Conservation (phyloP, 2,113 vertebrate genomes). For the Ochotona curzoniae region DNA sequence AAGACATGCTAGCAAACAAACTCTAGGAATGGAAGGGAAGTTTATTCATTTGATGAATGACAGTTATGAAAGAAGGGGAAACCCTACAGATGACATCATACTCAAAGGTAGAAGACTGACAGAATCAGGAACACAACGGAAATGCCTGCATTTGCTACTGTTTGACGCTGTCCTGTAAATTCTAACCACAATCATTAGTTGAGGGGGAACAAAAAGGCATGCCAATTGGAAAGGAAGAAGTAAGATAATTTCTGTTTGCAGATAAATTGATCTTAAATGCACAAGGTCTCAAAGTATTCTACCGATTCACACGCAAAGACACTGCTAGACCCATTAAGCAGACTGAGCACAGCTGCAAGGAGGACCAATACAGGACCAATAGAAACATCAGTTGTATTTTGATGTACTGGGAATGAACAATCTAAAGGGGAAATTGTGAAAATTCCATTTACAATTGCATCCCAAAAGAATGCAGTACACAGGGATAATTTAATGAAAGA, state of each 20-base stretch:
- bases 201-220: too few species aligned
- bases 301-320: background rate
- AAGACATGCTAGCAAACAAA: background rate
- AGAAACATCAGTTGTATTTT: background rate
- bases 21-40: background rate
- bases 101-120: background rate
- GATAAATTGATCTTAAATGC: background rate
- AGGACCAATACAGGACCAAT: background rate
- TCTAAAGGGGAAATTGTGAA: constrained; percentile 5
- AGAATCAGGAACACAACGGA: background rate
- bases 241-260: background rate
- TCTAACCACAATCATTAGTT: background rate
- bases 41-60: background rate
- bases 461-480: constrained; percentile 10
- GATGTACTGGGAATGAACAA: background rate
- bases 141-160: background rate
- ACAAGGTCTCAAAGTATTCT: background rate
- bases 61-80: background rate
- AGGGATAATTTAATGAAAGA: background rate
- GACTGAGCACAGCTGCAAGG: background rate
- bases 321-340: background rate
- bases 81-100: background rate
- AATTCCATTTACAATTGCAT: background rate
- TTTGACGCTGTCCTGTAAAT: background rate
- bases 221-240: too few species aligned